Evolutionary conservation across 2,797 vertebrate species (phyloP), one percentile per base, ranked within the genome.

Genomic region (Anableps anableps): DNA sequence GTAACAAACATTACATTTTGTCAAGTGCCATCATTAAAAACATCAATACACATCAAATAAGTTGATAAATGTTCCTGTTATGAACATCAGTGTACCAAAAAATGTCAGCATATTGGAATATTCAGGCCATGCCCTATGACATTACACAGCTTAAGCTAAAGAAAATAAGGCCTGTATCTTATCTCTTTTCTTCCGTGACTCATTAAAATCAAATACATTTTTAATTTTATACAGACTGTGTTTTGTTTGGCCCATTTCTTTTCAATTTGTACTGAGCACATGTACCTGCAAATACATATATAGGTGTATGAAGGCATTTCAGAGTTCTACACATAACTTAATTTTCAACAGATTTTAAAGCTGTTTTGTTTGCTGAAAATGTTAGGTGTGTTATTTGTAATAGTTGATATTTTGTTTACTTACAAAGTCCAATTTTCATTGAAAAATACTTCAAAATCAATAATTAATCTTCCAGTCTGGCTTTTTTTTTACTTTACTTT

Each of bases 191-290:
- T 38, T 64, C 70, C 26, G 64, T 10, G 14, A n/a, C 21, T 72
- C 14, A 78, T 10, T 29, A 41, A 21, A 68, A 51, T 53, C 23
- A 43, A 74, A 53, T n/a, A 79, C 16, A 11, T 50, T 74, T 53
- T 53, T 19, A 70, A 51, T 66, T 55, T 58, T 47, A 75, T 47
- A n/a, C 50, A 75, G 62, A 26, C 47, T 53, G 48, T 11, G n/a
- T 55, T 80, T 75, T 70, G n/a, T 75, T 66, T 43, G 29, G 73
- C 58, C 38, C 41, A 70, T 70, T 75, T 47, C 36, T 13, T 75
- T 55, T 16, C 36, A 51, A 36, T 80, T 58, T 71, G 73, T 55
- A 34, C 23, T 48, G 50, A 75, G 73, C 73, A 80, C 72, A 58
- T 80, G 78, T 14, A 19, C 34, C 58, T 74, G 26, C 55, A 41